Percentiles rank a stretch among this genome's conserved stretches.
Evolutionary conservation across 2,113 vertebrate genomes (phyloP).

Genomic region (Nettapus auritus): DNA sequence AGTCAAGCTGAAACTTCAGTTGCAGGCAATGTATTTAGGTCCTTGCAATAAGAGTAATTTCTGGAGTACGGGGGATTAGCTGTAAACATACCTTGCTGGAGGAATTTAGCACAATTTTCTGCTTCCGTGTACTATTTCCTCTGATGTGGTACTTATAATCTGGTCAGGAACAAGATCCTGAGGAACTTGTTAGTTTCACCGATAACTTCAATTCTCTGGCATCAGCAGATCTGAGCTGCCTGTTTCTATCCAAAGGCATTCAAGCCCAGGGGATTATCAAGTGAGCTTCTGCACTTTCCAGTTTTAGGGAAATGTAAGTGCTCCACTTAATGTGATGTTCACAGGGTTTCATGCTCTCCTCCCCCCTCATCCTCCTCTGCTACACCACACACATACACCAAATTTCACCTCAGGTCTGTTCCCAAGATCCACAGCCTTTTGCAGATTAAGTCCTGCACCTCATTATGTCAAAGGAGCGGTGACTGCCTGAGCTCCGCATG

Average conservation of each 20-base stretch:
- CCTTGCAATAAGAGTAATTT: neutral
- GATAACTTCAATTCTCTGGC: neutral
- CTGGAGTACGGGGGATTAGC: fast-evolving
- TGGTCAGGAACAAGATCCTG: neutral
- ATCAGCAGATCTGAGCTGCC: neutral
- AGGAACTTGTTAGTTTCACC: neutral
- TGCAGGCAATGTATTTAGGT: neutral
- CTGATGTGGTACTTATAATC: neutral
- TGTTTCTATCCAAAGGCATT: neutral
- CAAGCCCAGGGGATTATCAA: neutral
- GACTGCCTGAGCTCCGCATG: neutral
- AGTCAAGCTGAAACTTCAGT: neutral
- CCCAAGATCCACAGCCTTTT: neutral
- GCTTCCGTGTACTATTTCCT: neutral
- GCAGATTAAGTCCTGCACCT: neutral
- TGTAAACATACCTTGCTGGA: neutral
- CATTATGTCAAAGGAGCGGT: neutral
- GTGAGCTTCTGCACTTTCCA: neutral
- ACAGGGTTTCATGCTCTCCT: neutral
- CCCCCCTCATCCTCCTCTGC: neutral
- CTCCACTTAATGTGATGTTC: neutral
- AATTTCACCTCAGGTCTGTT: neutral
- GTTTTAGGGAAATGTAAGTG: neutral
- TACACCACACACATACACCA: neutral
- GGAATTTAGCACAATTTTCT: neutral